Evolutionary conservation across 2,797 vertebrate genomes (phyloP), one percentile per base, ranked within the genome.

Genomic region (Nannoperca australis): DNA sequence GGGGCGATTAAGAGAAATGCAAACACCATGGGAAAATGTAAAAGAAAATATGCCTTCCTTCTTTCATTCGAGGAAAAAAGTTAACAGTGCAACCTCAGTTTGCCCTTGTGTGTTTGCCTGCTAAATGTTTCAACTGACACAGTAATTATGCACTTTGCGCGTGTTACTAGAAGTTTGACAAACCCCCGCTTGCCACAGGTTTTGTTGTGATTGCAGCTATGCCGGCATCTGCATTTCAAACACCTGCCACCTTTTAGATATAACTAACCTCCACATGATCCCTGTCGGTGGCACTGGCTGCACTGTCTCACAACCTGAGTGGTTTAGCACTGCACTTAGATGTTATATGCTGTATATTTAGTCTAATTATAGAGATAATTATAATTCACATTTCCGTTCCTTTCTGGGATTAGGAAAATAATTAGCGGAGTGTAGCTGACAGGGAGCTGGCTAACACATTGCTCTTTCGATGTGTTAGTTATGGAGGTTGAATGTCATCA

Each of bases 211-310:
- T 85, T 75, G 70, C 76, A 88, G 67, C 79, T 83, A 73, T 22
- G 59, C 67, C 63, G 17, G 71, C 72, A 85, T 88, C 88, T 84
- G 84, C 80, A 90, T 92, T 88, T 92, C 81, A 87, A 86, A 85
- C 69, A 87, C 80, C 80, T 88, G 88, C 77, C 90, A 86, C 71
- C 76, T 79, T 84, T 84, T 55, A 75, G 63, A 87, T 85, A 85
- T 87, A 69, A 76, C 76, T 69, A 80, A 71, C 69, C 71, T 27
- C 69, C 7, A 1, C 53, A 49, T 63, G 55, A 87, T 72, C 74
- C 70, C 73, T 55, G 51, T 78, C 75, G 67, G 15, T 59, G 14
- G 9, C 76, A 32, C 44, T 50, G 58, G 63, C 78, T 69, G 40
- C 45, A 34, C 55, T 56, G 12, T 79, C 79, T 86, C 72, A 61